Evolutionary conservation across 1,140 invertebrate genomes (phyloP).

Genomic region (Drosophila cardini): DNA sequence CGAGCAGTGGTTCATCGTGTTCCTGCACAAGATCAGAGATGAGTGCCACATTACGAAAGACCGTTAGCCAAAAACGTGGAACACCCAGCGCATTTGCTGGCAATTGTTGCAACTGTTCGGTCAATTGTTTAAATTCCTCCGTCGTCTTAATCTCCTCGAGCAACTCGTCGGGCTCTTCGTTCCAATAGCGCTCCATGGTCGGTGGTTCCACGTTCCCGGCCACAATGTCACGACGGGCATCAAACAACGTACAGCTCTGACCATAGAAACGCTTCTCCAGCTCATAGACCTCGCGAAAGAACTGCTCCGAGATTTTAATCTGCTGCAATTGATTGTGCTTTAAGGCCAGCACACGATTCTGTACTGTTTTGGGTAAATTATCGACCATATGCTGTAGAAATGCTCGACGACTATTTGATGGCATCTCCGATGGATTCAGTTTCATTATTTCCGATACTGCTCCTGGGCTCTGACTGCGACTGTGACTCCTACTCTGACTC

Average conservation of each 20-base stretch:
- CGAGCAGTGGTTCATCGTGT: conserved; percentile 97
- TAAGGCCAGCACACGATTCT: conserved; percentile 94
- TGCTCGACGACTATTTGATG: conserved; percentile 47
- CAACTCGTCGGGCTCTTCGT: conserved; percentile 88
- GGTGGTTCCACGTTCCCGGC: conserved; percentile 94
- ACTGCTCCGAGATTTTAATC: conserved; percentile 95
- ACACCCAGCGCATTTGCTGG: conserved; percentile 91
- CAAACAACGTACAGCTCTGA: conserved; percentile 91
- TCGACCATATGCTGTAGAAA: conserved; percentile 83
- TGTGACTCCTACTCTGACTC: conserved; percentile 7
- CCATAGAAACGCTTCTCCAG: conserved; percentile 96
- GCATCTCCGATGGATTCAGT: conserved; percentile 59
- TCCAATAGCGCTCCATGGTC: conserved; percentile 92
- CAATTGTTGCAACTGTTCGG: conserved; percentile 48
- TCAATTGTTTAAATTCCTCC: conserved; percentile 72
- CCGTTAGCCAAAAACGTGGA: conserved; percentile 98
- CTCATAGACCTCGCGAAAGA: conserved; percentile 96
- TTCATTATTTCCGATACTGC: conserved; percentile 11
- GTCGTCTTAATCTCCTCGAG: conserved; percentile 73
- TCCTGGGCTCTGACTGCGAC: conserved; percentile 26
- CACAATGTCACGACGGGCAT: conserved; percentile 92
- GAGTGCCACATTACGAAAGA: conserved; percentile 96
- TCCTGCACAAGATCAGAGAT: conserved; percentile 96
- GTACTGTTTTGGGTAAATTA: conserved; percentile 90
- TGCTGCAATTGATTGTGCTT: conserved; percentile 95